These are phyloP conservation scores for Cromileptes altivelis DNA, from an alignment of 2,113 vertebrate species.

Conservation along the genomic window DNA sequence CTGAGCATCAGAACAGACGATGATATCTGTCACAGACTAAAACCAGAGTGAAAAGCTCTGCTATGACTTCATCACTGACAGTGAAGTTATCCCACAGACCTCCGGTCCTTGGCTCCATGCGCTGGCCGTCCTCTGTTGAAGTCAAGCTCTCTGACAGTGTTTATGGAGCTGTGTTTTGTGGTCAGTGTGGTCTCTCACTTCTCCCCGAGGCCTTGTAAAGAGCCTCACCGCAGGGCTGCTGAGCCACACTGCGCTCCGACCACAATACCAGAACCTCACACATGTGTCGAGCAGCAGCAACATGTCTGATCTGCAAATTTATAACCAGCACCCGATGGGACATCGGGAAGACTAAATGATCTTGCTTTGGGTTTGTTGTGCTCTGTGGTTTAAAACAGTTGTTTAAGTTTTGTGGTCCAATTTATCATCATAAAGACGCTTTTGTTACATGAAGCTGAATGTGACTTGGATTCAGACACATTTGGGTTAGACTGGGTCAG, in stretches of 20 bases:
- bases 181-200: conserved; percentile 60
- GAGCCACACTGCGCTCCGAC: conserved; percentile 55
- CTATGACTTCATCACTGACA: not conserved
- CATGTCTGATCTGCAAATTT: conserved; percentile 43
- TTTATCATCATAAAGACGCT: not conserved
- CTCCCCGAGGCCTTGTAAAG: conserved; percentile 76
- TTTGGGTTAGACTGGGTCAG: conserved; percentile 20
- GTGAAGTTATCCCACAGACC: conserved; percentile 45
- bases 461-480: not conserved
- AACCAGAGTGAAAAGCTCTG: not conserved
- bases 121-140: conserved; percentile 13
- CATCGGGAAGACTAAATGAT: conserved; percentile 16
- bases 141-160: conserved; percentile 49
- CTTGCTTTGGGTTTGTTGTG: not conserved
- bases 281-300: conserved; percentile 74
- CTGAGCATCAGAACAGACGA: not conserved
- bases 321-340: conserved; percentile 42
- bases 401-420: not conserved
- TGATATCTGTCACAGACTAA: not conserved
- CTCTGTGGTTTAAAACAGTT: not conserved
- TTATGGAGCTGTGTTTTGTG: conserved; percentile 74
- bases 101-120: not conserved
- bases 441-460: conserved; percentile 10
- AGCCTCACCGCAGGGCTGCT: conserved; percentile 59
- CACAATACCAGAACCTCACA: conserved; percentile 69